Evolutionary conservation across 2,113 vertebrate species (phyloP).

Genomic region (Megaceryle maxima): DNA sequence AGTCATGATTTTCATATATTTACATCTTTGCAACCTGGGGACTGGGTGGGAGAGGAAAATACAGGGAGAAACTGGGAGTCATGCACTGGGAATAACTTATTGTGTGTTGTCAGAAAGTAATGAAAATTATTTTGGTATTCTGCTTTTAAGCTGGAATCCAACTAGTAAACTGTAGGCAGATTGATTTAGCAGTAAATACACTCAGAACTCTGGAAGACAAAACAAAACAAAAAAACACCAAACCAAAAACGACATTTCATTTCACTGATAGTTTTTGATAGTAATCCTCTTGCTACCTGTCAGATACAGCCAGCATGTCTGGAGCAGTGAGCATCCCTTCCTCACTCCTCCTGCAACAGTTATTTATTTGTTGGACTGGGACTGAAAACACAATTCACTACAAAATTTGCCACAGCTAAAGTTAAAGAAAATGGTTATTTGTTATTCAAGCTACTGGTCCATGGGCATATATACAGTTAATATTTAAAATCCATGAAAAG

Average conservation of each 20-base stretch:
- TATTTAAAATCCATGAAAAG: neutral
- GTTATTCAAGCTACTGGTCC: neutral
- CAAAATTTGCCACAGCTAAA: neutral
- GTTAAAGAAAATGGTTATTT: neutral
- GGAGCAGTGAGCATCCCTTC: neutral
- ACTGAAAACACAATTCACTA: neutral
- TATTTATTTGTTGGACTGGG: neutral
- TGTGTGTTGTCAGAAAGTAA: neutral
- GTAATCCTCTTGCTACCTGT: neutral
- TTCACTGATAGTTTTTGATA: neutral
- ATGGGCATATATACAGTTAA: neutral
- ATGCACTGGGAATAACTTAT: neutral
- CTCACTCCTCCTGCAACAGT: neutral
- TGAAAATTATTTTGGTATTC: neutral
- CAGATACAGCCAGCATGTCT: neutral
- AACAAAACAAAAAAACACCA: neutral
- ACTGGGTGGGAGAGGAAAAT: neutral
- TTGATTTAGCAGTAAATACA: neutral
- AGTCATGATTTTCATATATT: neutral
- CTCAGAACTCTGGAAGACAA: neutral
- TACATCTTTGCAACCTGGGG: neutral
- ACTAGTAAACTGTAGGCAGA: neutral
- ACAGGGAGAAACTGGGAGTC: neutral
- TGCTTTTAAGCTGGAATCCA: neutral
- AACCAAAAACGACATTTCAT: neutral